Conservation (phyloP, 2,113 vertebrate species). For the Microtus ochrogaster region DNA sequence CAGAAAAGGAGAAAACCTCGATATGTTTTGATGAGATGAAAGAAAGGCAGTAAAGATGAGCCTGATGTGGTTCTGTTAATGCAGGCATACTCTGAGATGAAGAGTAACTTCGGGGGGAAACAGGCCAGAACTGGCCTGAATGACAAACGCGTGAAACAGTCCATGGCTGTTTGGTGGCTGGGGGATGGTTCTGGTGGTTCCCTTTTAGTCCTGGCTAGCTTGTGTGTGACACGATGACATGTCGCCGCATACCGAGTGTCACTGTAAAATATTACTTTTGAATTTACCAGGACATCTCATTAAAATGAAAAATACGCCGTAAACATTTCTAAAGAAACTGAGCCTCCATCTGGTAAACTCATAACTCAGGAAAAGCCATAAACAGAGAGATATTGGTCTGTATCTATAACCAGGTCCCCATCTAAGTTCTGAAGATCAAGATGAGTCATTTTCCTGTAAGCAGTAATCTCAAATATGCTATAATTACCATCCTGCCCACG, state of each 20-base stretch:
- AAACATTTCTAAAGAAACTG: constrained; percentile 73
- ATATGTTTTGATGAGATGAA: not conserved
- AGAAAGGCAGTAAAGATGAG: not conserved
- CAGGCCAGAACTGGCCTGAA: not conserved
- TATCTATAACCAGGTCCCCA: constrained; percentile 32
- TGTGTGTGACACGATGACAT: constrained; percentile 29
- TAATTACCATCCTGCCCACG: constrained; percentile 28
- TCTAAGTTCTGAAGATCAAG: not conserved
- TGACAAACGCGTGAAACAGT: not conserved
- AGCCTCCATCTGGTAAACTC: constrained; percentile 49
- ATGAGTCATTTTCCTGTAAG: constrained; percentile 49
- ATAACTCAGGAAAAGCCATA: constrained; percentile 58
- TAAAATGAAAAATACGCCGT: constrained; percentile 81
- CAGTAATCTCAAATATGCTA: constrained; percentile 44
- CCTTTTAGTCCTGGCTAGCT: not conserved
- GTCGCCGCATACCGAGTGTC: constrained; percentile 7
- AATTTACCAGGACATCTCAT: constrained; percentile 79
- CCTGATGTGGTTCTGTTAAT: not conserved
- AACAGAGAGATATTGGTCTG: constrained; percentile 46
- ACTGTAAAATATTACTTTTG: constrained; percentile 67
- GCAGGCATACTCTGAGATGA: not conserved
- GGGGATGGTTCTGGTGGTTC: not conserved
- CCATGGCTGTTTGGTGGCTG: constrained; percentile 15
- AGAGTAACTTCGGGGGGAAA: not conserved
- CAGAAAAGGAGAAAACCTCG: not conserved